phyloP scores from a whole-genome alignment of 2,888 invertebrate species.

The Plusia festucae region DNA sequence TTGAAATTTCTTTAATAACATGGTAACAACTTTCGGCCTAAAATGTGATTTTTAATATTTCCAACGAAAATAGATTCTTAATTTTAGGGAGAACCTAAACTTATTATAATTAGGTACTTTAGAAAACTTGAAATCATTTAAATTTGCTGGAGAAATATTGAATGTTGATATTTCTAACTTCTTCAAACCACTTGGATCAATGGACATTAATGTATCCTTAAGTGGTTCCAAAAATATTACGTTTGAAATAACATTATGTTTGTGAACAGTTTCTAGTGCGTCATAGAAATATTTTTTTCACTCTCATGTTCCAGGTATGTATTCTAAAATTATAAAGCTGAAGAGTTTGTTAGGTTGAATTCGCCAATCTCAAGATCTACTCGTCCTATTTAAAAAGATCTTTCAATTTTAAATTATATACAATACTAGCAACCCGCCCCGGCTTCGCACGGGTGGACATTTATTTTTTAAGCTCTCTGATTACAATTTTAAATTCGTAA shows the following conservation, averaged over 20 bases:
- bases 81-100: conserved; percentile 34
- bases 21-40: neutral
- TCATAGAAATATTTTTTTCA: neutral
- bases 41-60: conserved; percentile 28
- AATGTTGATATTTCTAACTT: conserved; percentile 19
- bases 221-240: conserved; percentile 21
- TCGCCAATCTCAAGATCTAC: too few relatives aligned
- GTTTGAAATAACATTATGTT: conserved; percentile 1
- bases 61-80: conserved; percentile 28
- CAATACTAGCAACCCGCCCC: too few relatives aligned
- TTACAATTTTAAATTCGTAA: too few relatives aligned
- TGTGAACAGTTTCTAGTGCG: neutral
- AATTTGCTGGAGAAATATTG: conserved; percentile 36
- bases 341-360: too few relatives aligned
- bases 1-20: neutral
- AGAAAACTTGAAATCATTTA: conserved; percentile 25
- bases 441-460: too few relatives aligned
- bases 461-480: too few relatives aligned
- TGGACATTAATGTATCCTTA: conserved; percentile 6
- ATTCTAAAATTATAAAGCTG: too few relatives aligned
- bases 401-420: too few relatives aligned
- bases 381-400: too few relatives aligned
- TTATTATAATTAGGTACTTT: conserved; percentile 24
- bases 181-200: conserved; percentile 12
- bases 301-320: too few relatives aligned